These are phyloP conservation scores for Tipula unca DNA, from an alignment of 2,888 invertebrate genomes.

Conservation along the genomic window DNA sequence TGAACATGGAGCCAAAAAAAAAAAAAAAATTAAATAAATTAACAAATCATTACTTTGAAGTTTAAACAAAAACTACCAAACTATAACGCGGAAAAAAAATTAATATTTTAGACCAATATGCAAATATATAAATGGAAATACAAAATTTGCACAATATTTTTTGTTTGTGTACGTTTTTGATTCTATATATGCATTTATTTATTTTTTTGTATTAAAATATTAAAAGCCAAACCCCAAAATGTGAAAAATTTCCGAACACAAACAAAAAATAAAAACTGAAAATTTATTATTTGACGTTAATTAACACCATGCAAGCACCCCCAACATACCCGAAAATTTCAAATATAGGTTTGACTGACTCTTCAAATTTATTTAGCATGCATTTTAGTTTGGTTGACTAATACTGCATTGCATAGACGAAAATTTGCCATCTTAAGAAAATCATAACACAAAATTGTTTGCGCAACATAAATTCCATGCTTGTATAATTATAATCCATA, in stretches of 20 bases:
- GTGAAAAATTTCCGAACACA: not conserved
- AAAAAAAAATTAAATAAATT: not conserved
- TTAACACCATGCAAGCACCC: not conserved
- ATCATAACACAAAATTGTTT: not conserved
- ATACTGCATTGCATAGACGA: not conserved
- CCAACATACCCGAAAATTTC: not conserved
- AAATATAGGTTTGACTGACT: not conserved
- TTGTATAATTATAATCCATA: not conserved
- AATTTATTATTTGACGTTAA: not conserved
- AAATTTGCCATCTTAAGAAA: not conserved
- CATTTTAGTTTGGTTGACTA: too few relatives aligned
- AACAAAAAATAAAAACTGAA: not conserved
- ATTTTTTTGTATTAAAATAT: not conserved
- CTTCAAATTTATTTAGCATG: too few relatives aligned
- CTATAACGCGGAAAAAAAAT: not conserved
- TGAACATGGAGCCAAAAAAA: not conserved
- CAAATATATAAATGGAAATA: not conserved
- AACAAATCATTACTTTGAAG: not conserved
- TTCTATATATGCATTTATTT: not conserved
- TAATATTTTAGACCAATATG: not conserved
- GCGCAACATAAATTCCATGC: not conserved
- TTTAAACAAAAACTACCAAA: not conserved
- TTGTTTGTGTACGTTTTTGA: not conserved
- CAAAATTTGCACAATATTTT: not conserved
- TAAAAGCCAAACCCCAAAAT: not conserved